Evolutionary conservation across 2,888 invertebrate genomes (phyloP).

Genomic region (Rhimphoctona megacephalus): DNA sequence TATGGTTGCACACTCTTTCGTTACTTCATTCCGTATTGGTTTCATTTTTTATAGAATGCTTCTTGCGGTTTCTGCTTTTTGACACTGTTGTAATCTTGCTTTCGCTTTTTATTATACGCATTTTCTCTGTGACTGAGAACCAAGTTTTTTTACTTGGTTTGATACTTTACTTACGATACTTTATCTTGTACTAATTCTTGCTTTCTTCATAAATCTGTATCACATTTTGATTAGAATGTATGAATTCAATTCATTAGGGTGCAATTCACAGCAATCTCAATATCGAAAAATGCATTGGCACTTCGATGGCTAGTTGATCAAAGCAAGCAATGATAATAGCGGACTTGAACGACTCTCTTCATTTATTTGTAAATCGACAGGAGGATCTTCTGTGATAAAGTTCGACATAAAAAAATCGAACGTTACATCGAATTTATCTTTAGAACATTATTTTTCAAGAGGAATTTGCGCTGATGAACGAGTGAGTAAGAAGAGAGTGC

Average conservation of each 20-base stretch:
- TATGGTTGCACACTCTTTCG: no score
- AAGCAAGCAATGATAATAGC: not conserved
- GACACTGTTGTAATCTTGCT: not conserved
- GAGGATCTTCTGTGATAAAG: not conserved
- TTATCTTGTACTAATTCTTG: not conserved
- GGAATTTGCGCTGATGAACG: constrained; percentile 58
- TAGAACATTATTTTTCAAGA: constrained; percentile 61
- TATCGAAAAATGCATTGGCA: no score
- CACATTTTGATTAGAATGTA: not conserved
- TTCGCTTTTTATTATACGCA: not conserved
- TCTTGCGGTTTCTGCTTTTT: not conserved
- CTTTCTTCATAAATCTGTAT: not conserved
- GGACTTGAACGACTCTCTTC: not conserved
- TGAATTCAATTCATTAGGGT: not conserved
- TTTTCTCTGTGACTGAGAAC: not conserved
- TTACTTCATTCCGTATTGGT: no score
- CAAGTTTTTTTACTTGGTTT: no score
- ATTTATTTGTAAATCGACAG: not conserved
- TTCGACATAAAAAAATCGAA: constrained; percentile 42
- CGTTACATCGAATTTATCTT: constrained; percentile 25
- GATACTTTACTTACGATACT: no score
- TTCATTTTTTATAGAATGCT: no score
- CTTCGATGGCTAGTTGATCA: not conserved
- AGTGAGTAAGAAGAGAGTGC: constrained; percentile 14
- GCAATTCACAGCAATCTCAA: not conserved